Evolutionary conservation across 1,140 invertebrate genomes (phyloP), one percentile per base, ranked within the genome.

Genomic region (Bilobella aurantiaca): DNA sequence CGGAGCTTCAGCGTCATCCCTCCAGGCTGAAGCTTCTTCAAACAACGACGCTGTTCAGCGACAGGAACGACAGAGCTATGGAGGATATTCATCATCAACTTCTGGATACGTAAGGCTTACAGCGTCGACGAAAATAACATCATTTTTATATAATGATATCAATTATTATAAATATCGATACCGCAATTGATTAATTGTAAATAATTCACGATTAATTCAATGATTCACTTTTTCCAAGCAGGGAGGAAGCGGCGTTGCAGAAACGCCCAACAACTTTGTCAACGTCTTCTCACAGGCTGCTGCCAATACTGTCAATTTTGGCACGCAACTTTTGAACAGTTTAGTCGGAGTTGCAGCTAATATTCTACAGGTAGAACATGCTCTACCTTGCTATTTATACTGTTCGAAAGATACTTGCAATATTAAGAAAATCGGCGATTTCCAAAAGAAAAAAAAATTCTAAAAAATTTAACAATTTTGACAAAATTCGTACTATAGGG

Each of bases 221-320:
- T n/a, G n/a, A n/a, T n/a, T n/a, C n/a, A 42, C 34, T 53, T 53
- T 60, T 42, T 56, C 18, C 63, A 58, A 29, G 18, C 28, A 73
- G 71, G 71, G 71, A 31, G 60, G 68, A 23, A 73, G 69, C 59
- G 64, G 66, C n/a, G 68, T 69, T n/a, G 69, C 66, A 31, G 71
- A 73, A 58, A 73, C 71, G 31, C 71, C 71, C 34, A 70, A 69
- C 69, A 73, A 70, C 68, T 73, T 73, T 59, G 63, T 73, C 59
- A 73, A 73, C 58, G 71, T 73, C 57, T 73, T 73, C 67, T 73
- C 71, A 61, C 71, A 73, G 53, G 71, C 71, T 58, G 71, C 71
- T 47, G 71, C 71, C 62, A 73, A 73, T 59, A 73, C 71, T 42
- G 71, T 73, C 66, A 73, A 73, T 67, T 73, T 73, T 63, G 71